Percentiles rank a stretch among this genome's conserved stretches.
Conservation (phyloP, 2,113 vertebrate species). For the Perca fluviatilis region DNA sequence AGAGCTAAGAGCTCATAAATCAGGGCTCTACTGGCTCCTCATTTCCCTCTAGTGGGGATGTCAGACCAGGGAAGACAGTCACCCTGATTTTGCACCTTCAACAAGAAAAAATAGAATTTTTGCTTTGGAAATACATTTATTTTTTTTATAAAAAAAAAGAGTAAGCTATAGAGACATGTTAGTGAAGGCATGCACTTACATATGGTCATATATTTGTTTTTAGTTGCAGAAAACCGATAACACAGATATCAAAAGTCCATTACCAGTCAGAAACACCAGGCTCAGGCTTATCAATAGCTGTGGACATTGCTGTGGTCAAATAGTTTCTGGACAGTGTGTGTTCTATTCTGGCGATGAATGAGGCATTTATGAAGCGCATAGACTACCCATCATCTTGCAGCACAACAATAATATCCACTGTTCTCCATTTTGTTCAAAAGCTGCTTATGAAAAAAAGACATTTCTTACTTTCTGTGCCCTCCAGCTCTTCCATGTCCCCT, state of each 20-base stretch:
- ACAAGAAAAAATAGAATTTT: background rate
- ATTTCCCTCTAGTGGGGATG: constrained; percentile 57
- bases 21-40: constrained; percentile 7
- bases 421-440: constrained; percentile 51
- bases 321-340: constrained; percentile 56
- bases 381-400: constrained; percentile 48
- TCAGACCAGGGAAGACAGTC: background rate
- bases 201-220: background rate
- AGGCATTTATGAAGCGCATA: constrained; percentile 69
- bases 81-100: background rate
- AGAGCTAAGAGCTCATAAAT: background rate
- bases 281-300: background rate
- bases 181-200: background rate
- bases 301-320: constrained; percentile 30
- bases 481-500: background rate
- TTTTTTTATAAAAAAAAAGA: background rate
- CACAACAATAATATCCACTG: constrained; percentile 75
- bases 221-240: background rate
- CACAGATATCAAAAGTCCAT: background rate
- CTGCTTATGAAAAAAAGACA: constrained; percentile 30
- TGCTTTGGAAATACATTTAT: background rate
- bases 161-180: background rate
- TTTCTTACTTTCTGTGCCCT: constrained; percentile 28
- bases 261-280: constrained; percentile 8
- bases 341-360: constrained; percentile 72